Evolutionary conservation across 2,797 vertebrate species (phyloP), one percentile per base, ranked within the genome.

Genomic region (Nothura maculosa): DNA sequence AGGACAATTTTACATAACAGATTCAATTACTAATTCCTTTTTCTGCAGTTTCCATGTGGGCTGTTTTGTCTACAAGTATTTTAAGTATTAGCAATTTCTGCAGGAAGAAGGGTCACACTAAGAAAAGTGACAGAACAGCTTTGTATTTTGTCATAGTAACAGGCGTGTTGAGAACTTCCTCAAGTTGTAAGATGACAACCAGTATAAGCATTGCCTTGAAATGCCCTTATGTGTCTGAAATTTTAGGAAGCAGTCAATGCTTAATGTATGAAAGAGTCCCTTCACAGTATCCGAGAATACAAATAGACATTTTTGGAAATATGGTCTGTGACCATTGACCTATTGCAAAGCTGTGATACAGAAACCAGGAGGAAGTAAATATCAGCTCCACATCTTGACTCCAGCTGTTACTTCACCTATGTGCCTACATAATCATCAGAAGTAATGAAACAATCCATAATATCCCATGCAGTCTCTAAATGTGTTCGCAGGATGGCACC

Each of bases 381-480:
- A 58, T 81, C 50, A 61, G 40, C 32, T 78, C 17, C 55, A 48
- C 52, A 64, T 84, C 74, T 89, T 60, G 76, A 57, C 74, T 91
- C 76, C 73, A 76, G 86, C 79, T 90, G 69, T 85, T 92, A 67
- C 38, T 81, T 87, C n/a, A 61, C 21, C 27, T 66, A 57, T 28
- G 20, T 78, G 24, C 50, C 81, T 73, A 62, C 48, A 27, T 76
- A 81, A 87, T 93, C 8, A 69, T 75, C 62, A 73, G 62, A 95
- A 87, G 72, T 68, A 81, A 89, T 73, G 66, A 43, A 94, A 78
- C 47, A 36, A 48, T 77, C 42, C 78, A 74, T 64, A 70, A 20
- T 87, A 64, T 74, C 80, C 48, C 15, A 10, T n/a, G 38, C 19
- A 83, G 1, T 72, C 73, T 80, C 85, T 83, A 83, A 66, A 52